These are phyloP conservation scores for Dioctria linearis DNA, from an alignment of 2,888 invertebrate species.

Conservation along the genomic window DNA sequence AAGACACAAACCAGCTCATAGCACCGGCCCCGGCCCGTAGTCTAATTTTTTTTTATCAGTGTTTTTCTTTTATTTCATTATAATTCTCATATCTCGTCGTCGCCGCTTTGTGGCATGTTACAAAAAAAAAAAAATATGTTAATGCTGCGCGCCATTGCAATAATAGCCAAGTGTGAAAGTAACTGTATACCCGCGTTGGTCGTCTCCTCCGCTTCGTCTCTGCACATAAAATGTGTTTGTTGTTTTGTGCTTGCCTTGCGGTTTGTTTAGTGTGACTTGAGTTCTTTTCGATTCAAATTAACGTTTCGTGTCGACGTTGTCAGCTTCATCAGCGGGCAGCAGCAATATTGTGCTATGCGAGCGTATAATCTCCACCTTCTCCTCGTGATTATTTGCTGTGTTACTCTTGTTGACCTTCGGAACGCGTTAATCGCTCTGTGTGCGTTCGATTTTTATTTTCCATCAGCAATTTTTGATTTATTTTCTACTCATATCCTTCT, in stretches of 20 bases:
- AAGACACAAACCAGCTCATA: neutral
- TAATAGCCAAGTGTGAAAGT: slow-evolving; percentile 47
- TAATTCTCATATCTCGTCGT: neutral
- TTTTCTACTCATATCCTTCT: neutral
- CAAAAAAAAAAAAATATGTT: neutral
- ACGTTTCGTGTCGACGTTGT: slow-evolving; percentile 9
- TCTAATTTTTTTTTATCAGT: neutral
- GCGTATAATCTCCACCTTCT: slow-evolving; percentile 21
- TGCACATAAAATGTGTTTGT: neutral
- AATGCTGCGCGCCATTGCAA: slow-evolving; percentile 28
- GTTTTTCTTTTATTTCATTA: slow-evolving; percentile 12
- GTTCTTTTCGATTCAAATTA: slow-evolving; percentile 5
- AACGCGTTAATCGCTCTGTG: neutral
- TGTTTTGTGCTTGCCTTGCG: neutral
- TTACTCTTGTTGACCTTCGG: slow-evolving; percentile 37
- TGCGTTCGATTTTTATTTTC: neutral
- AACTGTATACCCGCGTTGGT: slow-evolving; percentile 46
- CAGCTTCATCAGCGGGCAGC: no score
- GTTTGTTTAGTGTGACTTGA: neutral
- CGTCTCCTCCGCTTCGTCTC: slow-evolving; percentile 6
- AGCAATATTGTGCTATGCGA: neutral
- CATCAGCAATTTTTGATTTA: neutral
- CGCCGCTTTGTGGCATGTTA: neutral
- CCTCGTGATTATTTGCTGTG: neutral
- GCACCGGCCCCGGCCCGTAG: neutral